These are phyloP conservation scores for Aurelia aurita DNA, from an alignment of 30 jellyfish, hydroid and myxozoan species.

Conservation along the genomic window DNA sequence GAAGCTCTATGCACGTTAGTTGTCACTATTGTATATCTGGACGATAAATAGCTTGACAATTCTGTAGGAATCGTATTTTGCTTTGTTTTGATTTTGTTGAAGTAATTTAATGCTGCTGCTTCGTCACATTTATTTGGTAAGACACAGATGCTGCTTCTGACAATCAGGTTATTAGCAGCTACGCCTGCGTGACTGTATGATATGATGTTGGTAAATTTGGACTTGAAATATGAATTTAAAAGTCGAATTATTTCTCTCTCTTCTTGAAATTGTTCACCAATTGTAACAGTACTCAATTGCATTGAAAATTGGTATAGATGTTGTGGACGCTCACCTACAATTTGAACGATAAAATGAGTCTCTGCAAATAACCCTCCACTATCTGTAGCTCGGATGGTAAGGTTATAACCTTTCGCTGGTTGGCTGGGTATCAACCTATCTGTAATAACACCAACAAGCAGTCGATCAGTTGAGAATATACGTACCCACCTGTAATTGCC, in stretches of 20 bases:
- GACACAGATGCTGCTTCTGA: slow-evolving; percentile 75
- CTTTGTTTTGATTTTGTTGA: slow-evolving; percentile 11
- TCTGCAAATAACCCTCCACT: slow-evolving; percentile 75
- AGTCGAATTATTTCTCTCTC: slow-evolving; percentile 32
- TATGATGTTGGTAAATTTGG: slow-evolving; percentile 58
- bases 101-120: slow-evolving; percentile 55
- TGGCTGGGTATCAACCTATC: slow-evolving; percentile 55
- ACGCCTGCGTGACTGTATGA: slow-evolving; percentile 17
- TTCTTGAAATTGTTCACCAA: slow-evolving; percentile 45
- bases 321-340: slow-evolving; percentile 72
- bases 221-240: slow-evolving; percentile 49
- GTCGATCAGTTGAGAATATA: slow-evolving; percentile 21
- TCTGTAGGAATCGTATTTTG: slow-evolving; percentile 47
- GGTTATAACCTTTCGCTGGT: slow-evolving; percentile 64
- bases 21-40: slow-evolving; percentile 44
- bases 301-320: slow-evolving; percentile 53
- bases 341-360: slow-evolving; percentile 56
- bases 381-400: slow-evolving; percentile 91
- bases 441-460: slow-evolving; percentile 54
- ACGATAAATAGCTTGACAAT: slow-evolving; percentile 27
- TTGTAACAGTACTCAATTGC: slow-evolving; percentile 23
- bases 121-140: slow-evolving; percentile 79
- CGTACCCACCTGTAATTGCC: slow-evolving; percentile 79
- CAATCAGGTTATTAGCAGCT: slow-evolving; percentile 13
- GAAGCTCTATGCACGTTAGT: slow-evolving; percentile 34